Conservation (phyloP, 2,888 invertebrate species). For the Oeneis ivallda region DNA sequence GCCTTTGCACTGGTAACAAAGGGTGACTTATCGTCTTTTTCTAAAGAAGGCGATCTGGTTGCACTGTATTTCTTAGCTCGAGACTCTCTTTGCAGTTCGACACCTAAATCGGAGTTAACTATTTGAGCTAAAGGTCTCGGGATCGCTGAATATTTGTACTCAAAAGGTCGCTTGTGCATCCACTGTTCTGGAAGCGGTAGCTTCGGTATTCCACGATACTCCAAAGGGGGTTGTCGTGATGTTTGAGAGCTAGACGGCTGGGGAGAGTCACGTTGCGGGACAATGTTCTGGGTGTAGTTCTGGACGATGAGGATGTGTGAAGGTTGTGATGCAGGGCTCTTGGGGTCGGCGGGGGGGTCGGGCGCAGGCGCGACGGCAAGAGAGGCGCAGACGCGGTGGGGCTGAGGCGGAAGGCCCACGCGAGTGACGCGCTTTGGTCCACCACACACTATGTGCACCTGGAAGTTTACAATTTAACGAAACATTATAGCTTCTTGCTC, state of each 20-base stretch:
- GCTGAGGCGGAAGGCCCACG: constrained; percentile 41
- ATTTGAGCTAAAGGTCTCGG: constrained; percentile 68
- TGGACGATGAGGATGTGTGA: constrained; percentile 46
- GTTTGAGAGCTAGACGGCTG: constrained; percentile 45
- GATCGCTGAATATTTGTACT: constrained; percentile 68
- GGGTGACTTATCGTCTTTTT: constrained; percentile 77
- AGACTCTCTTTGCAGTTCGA: constrained; percentile 59
- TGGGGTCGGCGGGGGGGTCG: constrained; percentile 44
- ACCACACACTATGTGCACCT: constrained; percentile 70
- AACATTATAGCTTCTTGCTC: not conserved
- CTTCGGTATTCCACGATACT: constrained; percentile 59
- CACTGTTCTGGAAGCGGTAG: constrained; percentile 73
- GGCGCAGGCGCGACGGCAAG: constrained; percentile 45
- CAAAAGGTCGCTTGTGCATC: constrained; percentile 67
- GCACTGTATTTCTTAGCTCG: constrained; percentile 71
- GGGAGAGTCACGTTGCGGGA: constrained; percentile 42
- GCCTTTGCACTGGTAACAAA: constrained; percentile 59
- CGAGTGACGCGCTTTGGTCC: constrained; percentile 45
- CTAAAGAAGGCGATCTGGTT: constrained; percentile 75
- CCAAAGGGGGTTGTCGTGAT: constrained; percentile 43
- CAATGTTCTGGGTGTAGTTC: constrained; percentile 42
- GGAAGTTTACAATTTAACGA: constrained; percentile 32
- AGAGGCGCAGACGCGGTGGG: constrained; percentile 41
- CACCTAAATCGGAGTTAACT: constrained; percentile 59
- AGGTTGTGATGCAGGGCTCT: constrained; percentile 43